Evolutionary conservation across 2,113 vertebrate genomes (phyloP), one percentile per base, ranked within the genome.

Genomic region (Ascaphus truei): DNA sequence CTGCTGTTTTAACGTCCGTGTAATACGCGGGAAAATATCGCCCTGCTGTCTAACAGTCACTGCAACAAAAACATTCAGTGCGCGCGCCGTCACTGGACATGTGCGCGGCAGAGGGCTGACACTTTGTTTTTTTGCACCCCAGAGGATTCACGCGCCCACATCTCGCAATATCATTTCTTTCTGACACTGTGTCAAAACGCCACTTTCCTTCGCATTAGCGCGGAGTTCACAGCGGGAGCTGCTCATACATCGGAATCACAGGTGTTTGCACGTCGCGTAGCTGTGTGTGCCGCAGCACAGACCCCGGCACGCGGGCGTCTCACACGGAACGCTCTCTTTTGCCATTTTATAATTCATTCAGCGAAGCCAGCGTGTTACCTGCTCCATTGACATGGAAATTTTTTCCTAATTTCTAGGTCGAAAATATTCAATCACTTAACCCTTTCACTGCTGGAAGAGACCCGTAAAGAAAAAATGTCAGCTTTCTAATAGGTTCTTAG

Each of bases 141-240:
- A 51, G 47, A 12, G 37, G 23, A 18, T 37, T 64, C 23, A 51
- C 45, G 61, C n/a, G n/a, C n/a, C n/a, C n/a, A 64, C 61, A 64
- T 64, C 33, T 51, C 43, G 9, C 9, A 51, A 31, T 50, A 29
- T 39, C 22, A 52, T 18, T 12, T 41, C 79, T 78, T 79, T 80
- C 75, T 81, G 78, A 85, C 76, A 80, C 69, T 22, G 65, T 79
- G 78, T 80, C 78, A 83, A 85, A 79, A 83, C 79, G 80, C 77
- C 23, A 18, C 75, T 82, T 77, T 63, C 71, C 67, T 76, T 52
- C 37, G 27, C 48, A 52, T 77, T 73, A 52, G 41, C 73, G 77
- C 77, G 79, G 80, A 83, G 80, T 79, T 82, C 83, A 83, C 79
- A 82, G 80, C 59, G 74, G 76, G 79, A 86, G 79, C 72, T 72